phyloP scores from a whole-genome alignment of 2,888 invertebrate species.

The Malthinus flaveolus region DNA sequence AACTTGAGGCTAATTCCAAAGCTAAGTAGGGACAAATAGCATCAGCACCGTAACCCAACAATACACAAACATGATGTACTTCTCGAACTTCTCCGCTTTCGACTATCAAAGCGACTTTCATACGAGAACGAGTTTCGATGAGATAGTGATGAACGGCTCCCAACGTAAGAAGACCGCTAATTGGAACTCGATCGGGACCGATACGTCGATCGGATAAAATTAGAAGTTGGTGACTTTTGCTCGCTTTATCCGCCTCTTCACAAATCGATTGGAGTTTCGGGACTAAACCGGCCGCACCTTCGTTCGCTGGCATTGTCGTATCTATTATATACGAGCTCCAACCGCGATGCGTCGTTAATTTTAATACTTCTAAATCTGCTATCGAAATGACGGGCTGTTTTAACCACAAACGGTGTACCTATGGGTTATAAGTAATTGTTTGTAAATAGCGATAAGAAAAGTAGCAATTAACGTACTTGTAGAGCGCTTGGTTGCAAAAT shows the following conservation, averaged over 20 bases:
- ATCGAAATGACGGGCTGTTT: slow-evolving; percentile 94
- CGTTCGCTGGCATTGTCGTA: slow-evolving; percentile 79
- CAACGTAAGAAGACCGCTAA: slow-evolving; percentile 81
- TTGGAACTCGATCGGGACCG: slow-evolving; percentile 68
- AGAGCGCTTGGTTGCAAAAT: slow-evolving; percentile 85
- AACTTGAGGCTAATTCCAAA: slow-evolving; percentile 86
- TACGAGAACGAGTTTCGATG: slow-evolving; percentile 91
- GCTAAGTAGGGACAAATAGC: slow-evolving; percentile 97
- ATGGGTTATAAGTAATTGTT: background rate
- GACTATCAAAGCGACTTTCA: slow-evolving; percentile 93
- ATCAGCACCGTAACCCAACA: slow-evolving; percentile 96
- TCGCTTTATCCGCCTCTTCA: slow-evolving; percentile 76
- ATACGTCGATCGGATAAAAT: slow-evolving; percentile 81
- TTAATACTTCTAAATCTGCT: slow-evolving; percentile 85
- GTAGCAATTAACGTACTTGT: slow-evolving; percentile 57
- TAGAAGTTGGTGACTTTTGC: slow-evolving; percentile 71
- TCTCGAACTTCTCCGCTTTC: slow-evolving; percentile 97
- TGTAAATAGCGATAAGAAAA: background rate
- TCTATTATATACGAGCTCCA: slow-evolving; percentile 86
- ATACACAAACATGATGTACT: slow-evolving; percentile 94
- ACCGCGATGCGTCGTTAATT: slow-evolving; percentile 78
- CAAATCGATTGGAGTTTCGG: slow-evolving; percentile 81
- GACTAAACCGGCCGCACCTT: slow-evolving; percentile 75
- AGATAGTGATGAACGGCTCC: slow-evolving; percentile 94
- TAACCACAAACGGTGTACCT: slow-evolving; percentile 84